Percentiles rank a stretch among this genome's conserved stretches.
These are phyloP conservation scores for Protophormia terraenovae DNA, from an alignment of 2,888 invertebrate genomes.

Conservation along the genomic window DNA sequence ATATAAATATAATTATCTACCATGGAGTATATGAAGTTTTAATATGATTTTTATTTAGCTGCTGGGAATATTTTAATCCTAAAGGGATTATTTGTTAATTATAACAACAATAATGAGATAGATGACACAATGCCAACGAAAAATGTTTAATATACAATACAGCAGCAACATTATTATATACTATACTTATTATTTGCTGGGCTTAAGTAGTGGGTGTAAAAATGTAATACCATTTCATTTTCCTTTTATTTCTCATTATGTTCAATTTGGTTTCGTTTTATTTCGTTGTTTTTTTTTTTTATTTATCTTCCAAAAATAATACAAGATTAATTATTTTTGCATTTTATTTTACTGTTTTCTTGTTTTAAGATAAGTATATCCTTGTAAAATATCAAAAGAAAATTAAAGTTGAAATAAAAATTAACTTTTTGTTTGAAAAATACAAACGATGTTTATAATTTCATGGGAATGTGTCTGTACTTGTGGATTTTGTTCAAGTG, in stretches of 20 bases:
- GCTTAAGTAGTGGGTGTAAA: not conserved
- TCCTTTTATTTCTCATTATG: not conserved
- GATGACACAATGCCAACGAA: conserved; percentile 10
- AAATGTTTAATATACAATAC: not conserved
- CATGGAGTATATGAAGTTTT: not conserved
- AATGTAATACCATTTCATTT: not conserved
- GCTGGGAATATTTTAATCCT: conserved; percentile 22
- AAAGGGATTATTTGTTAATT: conserved; percentile 47
- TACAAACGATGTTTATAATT: not conserved
- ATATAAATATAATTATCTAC: not conserved
- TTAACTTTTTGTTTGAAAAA: conserved; percentile 10
- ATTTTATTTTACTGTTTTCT: conserved; percentile 7
- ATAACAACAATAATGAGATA: conserved; percentile 32
- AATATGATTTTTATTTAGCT: not conserved
- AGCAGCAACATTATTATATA: not conserved
- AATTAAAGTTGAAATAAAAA: conserved; percentile 38
- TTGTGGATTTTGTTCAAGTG: not conserved
- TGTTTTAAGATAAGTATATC: conserved; percentile 30
- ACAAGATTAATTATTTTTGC: conserved; percentile 51
- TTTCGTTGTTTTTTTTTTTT: not conserved
- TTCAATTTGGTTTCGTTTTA: not conserved
- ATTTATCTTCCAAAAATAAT: conserved; percentile 2
- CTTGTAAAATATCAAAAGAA: conserved; percentile 48
- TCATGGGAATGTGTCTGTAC: conserved; percentile 7
- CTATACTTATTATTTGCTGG: not conserved